These are phyloP conservation scores for Clinocottus analis DNA, from an alignment of 2,113 vertebrate genomes.

Conservation along the genomic window DNA sequence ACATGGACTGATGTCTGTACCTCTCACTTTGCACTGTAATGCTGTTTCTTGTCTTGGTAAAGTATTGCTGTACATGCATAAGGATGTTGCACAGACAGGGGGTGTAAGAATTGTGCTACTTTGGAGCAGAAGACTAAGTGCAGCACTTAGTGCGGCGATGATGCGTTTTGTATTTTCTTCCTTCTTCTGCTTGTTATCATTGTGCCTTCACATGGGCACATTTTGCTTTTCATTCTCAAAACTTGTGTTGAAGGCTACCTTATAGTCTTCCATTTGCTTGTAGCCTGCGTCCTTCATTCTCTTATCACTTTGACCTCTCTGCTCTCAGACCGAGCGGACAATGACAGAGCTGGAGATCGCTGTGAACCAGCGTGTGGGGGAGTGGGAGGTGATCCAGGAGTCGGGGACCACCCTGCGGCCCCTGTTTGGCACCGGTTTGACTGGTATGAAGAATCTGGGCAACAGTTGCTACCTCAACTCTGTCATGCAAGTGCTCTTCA, in stretches of 20 bases:
- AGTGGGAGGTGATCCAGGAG: constrained; percentile 99
- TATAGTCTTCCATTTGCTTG: not conserved
- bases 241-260: not conserved
- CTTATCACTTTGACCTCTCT: not conserved
- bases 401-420: constrained; percentile 92
- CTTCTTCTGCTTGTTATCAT: constrained; percentile 26
- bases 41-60: constrained; percentile 45
- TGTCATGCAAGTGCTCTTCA: constrained; percentile 99
- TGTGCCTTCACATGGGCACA: not conserved
- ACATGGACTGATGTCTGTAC: constrained; percentile 17
- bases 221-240: constrained; percentile 18
- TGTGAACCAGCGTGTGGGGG: constrained; percentile 97
- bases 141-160: constrained; percentile 26
- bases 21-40: constrained; percentile 38
- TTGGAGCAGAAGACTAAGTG: constrained; percentile 30
- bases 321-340: constrained; percentile 93
- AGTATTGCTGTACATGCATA: constrained; percentile 46
- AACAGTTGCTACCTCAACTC: constrained; percentile 99
- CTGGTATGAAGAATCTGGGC: constrained; percentile 97
- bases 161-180: constrained; percentile 25
- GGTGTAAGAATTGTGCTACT: constrained; percentile 19
- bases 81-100: constrained; percentile 51
- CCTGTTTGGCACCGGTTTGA: constrained; percentile 92
- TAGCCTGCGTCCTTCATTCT: not conserved
- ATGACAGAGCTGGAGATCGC: constrained; percentile 99